A percentile compares a stretch with the other conserved stretches of the same genome.
These are phyloP conservation scores for Chaitophorus viminalis DNA, from an alignment of 2,888 invertebrate genomes.

Conservation along the genomic window DNA sequence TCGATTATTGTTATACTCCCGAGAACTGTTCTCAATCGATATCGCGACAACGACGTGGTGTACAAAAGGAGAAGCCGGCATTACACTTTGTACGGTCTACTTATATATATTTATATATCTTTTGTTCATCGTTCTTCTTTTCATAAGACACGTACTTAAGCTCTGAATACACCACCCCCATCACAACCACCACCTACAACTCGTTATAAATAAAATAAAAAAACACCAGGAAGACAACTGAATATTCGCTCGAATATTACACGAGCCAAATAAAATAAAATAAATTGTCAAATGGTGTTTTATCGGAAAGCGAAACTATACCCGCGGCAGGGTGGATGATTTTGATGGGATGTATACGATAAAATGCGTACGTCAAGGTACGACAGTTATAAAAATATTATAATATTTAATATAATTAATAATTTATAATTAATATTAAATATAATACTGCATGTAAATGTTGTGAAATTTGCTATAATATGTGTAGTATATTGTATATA, in stretches of 20 bases:
- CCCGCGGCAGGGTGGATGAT: no score
- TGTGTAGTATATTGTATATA: no score
- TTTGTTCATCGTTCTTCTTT: constrained; percentile 25
- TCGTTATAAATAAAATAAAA: not conserved
- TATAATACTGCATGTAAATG: no score
- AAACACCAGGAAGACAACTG: constrained; percentile 7
- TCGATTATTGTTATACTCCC: constrained; percentile 18
- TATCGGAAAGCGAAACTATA: no score
- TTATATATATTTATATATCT: no score
- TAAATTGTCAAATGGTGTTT: not conserved
- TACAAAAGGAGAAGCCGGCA: constrained; percentile 18
- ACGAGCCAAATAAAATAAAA: not conserved
- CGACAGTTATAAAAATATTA: no score
- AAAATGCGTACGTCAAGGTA: no score
- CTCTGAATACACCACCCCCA: constrained; percentile 1
- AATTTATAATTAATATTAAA: no score
- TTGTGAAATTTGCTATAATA: no score
- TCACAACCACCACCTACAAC: not conserved
- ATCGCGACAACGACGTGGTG: constrained; percentile 5
- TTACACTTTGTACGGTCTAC: constrained; percentile 29
- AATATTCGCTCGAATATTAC: not conserved
- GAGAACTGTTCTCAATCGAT: not conserved
- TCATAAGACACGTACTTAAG: constrained; percentile 34
- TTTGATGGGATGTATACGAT: no score
- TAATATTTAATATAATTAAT: no score